Base-by-base conservation (phyloP, 2,797 vertebrate species). In the Euphonia xanthogaster region DNA sequence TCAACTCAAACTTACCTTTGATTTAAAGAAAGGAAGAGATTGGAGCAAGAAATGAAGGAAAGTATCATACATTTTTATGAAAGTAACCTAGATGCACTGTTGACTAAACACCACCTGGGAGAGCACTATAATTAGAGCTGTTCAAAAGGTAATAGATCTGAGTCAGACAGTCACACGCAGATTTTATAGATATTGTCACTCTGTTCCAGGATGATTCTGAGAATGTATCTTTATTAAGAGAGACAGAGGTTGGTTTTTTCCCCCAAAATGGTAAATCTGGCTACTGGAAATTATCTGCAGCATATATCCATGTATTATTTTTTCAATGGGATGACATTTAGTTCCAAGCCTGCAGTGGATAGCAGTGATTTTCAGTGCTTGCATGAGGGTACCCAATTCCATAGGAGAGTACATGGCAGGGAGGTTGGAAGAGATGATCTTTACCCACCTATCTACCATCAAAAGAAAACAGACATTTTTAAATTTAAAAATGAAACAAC, bases 351-450 rank as follows among this genome's bases (percentile, higher is more conserved):
- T 53, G 11, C 10, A 39, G 10, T 6, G 14, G 39, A 65, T 3
- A 58, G 19, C 39, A 81, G 6, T 21, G 5, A 37, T 62, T 83
- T 80, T 54, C 42, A 67, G 16, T 28, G 24, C 15, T 47, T 74
- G 63, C 12, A 14, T 67, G 66, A 85, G 6, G 18, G 14, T 20
- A 54, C 14, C 2, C 7, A 51, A 2, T 70, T 79, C 39, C 37
- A 50, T 0, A 39, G 14, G 4, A n/a, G 3, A 44, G 3, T 51
- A 16, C 71, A 57, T 2, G 5, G 17, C 19, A 35, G 9, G 4
- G 3, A 24, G 10, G 15, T 1, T 80, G 51, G 18, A 89, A n/a
- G 14, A 68, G 15, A 57, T 22, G 8, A 39, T 44, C 23, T 63
- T 51, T 53, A 57, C 7, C 44, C 40, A 75, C 17, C 8, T 80